Evolutionary conservation across 2,113 vertebrate genomes (phyloP).

Genomic region (Haemorhous mexicanus): DNA sequence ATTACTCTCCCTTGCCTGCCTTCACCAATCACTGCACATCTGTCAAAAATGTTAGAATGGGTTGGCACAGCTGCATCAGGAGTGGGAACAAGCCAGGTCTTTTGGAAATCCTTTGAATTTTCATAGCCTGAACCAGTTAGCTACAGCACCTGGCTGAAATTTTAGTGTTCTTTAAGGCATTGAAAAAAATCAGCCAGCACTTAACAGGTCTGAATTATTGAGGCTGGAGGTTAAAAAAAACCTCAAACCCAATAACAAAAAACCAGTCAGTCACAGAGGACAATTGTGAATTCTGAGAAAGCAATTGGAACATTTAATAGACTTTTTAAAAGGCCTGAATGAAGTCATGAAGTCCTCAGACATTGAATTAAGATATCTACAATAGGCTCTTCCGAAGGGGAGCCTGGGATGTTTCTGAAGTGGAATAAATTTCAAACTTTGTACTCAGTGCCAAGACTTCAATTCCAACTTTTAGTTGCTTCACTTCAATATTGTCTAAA

Average conservation of each 20-base stretch:
- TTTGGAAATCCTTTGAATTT: constrained; percentile 32
- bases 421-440: neutral
- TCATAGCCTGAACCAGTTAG: neutral
- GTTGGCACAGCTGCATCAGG: neutral
- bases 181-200: neutral
- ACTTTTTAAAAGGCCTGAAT: neutral
- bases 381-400: neutral
- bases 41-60: constrained; percentile 24
- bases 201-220: neutral
- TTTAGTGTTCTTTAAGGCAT: neutral
- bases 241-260: neutral
- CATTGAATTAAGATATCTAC: constrained; percentile 21
- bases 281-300: constrained; percentile 28
- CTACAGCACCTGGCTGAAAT: constrained; percentile 4
- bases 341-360: constrained; percentile 26
- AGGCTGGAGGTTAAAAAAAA: neutral
- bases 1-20: neutral
- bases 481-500: constrained; percentile 47
- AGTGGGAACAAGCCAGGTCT: neutral
- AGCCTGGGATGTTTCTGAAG: neutral
- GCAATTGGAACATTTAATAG: constrained; percentile 40
- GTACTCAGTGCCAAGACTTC: neutral
- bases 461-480: constrained; percentile 26
- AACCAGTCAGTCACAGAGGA: neutral
- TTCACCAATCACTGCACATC: neutral